Evolutionary conservation across 2,888 invertebrate species (phyloP), one percentile per base, ranked within the genome.

Genomic region (Erebia epiphron): DNA sequence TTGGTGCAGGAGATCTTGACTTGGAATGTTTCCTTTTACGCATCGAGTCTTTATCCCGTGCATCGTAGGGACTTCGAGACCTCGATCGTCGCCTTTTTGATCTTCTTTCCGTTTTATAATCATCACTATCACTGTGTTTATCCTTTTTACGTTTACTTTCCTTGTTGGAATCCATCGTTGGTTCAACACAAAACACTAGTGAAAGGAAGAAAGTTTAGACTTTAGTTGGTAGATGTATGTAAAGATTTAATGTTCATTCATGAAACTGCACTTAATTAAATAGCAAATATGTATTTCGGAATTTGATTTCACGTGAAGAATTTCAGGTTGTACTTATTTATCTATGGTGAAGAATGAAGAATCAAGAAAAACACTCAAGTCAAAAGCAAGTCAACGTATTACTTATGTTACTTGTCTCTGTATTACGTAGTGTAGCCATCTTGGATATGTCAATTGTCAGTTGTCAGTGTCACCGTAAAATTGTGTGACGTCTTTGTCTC

Each of bases 1-100:
- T 67, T 1, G 78, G 68, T 16, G 72, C 76, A 0, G 86, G 86
- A 16, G 90, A 88, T 21, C 74, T 78, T 1, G 92, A 90, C 69
- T 79, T 84, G 8, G 92, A 90, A 83, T 84, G 82, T 70, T 79
- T 85, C 14, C 89, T 85, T 79, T 88, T 92, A 13, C 90, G 84
- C 66, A 83, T 83, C 14, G 80, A 81, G 18, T 86, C 84, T 50
- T 70, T 87, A 1, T 87, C 82, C 10, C 82, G 80, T 43, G 71
- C 72, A 3, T 79, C 77, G 2, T 70, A 76, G 16, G 85, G 85
- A 41, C 90, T 86, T 72, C 80, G 80, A 1, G 90, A 88, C 72
- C 84, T 83, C 13, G 89, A 83, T 58, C 89, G 84, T 62, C 81
- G 79, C 71, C 82, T 83, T 84, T 83, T 91, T 1, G 85, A 79